phyloP scores from a whole-genome alignment of 2,797 vertebrate species.

The Danio tinwini region DNA sequence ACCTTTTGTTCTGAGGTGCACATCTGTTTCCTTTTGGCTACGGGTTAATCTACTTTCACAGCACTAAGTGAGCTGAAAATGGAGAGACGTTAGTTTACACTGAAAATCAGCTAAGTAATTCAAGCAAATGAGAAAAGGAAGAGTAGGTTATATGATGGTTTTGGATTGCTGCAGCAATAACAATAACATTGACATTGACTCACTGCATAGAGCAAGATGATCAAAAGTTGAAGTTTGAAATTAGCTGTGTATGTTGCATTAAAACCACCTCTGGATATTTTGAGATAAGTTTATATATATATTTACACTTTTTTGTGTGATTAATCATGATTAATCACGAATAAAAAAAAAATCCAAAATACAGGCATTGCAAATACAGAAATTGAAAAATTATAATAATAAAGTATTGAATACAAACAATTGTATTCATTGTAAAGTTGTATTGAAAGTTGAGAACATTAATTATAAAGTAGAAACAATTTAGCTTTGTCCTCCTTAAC shows the following conservation, averaged over 20 bases:
- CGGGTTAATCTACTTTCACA: slow-evolving; percentile 38
- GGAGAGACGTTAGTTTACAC: slow-evolving; percentile 46
- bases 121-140: slow-evolving; percentile 26
- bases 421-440: too few relatives aligned
- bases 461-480: too few relatives aligned
- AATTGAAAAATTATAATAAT: too few relatives aligned
- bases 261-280: not conserved
- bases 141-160: slow-evolving; percentile 5
- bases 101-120: slow-evolving; percentile 14
- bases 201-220: not conserved
- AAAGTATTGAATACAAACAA: too few relatives aligned
- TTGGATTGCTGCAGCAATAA: not conserved
- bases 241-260: not conserved
- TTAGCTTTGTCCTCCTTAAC: too few relatives aligned
- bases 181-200: slow-evolving; percentile 30
- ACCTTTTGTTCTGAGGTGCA: slow-evolving; percentile 50
- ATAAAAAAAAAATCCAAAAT: too few relatives aligned
- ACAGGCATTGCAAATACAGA: too few relatives aligned
- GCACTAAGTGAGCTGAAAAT: slow-evolving; percentile 56
- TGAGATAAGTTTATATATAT: too few relatives aligned
- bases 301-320: too few relatives aligned
- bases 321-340: too few relatives aligned
- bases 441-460: too few relatives aligned
- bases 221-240: not conserved
- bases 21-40: slow-evolving; percentile 67